These are phyloP conservation scores for Listronotus bonariensis DNA, from an alignment of 1,140 invertebrate species.

Conservation along the genomic window DNA sequence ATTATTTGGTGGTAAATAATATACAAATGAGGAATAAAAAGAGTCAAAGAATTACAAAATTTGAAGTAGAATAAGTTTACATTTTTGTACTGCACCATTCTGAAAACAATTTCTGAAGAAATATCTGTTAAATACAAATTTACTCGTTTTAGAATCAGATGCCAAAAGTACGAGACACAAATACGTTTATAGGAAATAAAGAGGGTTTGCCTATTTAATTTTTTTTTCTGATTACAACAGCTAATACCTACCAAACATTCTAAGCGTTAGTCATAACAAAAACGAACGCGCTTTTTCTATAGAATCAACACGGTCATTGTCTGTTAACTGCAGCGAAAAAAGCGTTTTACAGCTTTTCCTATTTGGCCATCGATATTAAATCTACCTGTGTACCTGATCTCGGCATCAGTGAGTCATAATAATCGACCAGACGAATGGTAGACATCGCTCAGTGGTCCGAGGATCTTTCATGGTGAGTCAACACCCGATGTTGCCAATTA, in stretches of 20 bases:
- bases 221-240: too few relatives aligned
- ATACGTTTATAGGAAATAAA: too few relatives aligned
- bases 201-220: too few relatives aligned
- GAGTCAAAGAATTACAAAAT: too few relatives aligned
- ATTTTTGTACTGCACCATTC: too few relatives aligned
- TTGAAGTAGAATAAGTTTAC: too few relatives aligned
- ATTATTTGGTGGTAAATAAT: too few relatives aligned
- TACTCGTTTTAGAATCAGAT: too few relatives aligned
- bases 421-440: constrained; percentile 33
- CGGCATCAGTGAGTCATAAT: constrained; percentile 21
- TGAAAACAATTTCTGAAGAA: too few relatives aligned
- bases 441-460: constrained; percentile 12
- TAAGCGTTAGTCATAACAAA: constrained; percentile 9
- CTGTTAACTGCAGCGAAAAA: constrained; percentile 21
- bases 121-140: too few relatives aligned
- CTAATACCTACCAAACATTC: background rate
- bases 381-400: constrained; percentile 19
- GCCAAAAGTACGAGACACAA: too few relatives aligned
- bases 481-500: constrained; percentile 7
- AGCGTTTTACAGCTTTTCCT: constrained; percentile 19
- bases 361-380: constrained; percentile 24
- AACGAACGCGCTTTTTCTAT: background rate
- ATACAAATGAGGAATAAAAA: too few relatives aligned
- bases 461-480: constrained; percentile 23
- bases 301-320: constrained; percentile 13